These are phyloP conservation scores for Varanus salvator DNA, from an alignment of 2,113 vertebrate genomes.

Conservation along the genomic window DNA sequence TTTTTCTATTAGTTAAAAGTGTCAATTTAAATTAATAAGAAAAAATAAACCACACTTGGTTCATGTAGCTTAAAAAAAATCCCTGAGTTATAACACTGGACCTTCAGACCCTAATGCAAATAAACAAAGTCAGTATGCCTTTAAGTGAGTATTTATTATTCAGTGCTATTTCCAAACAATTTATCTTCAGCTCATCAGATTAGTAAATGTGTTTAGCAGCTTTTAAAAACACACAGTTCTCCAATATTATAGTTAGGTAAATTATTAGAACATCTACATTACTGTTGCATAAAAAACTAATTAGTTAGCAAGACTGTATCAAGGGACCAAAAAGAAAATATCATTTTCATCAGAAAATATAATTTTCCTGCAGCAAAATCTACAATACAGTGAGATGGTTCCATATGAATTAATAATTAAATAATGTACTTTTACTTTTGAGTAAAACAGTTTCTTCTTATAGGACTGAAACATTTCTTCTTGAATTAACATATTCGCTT, in stretches of 20 bases:
- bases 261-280: not conserved
- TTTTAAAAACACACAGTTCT: not conserved
- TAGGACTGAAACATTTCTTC: not conserved
- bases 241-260: not conserved
- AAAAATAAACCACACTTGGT: not conserved
- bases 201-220: not conserved
- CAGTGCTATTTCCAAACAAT: not conserved
- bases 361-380: not conserved
- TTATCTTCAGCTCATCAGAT: not conserved
- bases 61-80: not conserved
- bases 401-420: not conserved
- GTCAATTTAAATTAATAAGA: conserved; percentile 17
- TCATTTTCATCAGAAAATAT: not conserved
- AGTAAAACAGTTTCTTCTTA: not conserved
- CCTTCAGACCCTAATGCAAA: not conserved
- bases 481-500: not conserved
- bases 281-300: not conserved
- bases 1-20: conserved; percentile 2
- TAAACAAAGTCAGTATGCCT: not conserved
- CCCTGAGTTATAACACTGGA: not conserved
- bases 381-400: not conserved
- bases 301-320: not conserved
- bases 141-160: not conserved
- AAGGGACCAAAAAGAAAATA: not conserved
- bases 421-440: not conserved